phyloP scores from a whole-genome alignment of 2,113 vertebrate species.

The Stigmatopora nigra region DNA sequence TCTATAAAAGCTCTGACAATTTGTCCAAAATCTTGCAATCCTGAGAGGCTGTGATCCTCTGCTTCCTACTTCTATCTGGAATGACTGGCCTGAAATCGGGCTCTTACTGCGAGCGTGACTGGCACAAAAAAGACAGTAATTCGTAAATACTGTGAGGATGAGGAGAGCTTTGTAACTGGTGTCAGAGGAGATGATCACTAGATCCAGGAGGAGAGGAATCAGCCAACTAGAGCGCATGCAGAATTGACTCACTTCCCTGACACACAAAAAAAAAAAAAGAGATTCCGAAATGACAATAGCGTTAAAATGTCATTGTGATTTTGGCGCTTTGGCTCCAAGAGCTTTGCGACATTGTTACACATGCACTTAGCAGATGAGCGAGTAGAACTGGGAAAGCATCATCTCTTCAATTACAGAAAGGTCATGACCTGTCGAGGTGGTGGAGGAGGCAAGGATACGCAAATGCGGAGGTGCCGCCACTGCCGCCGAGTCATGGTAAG shows the following conservation, averaged over 20 bases:
- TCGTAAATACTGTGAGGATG: slow-evolving; percentile 12
- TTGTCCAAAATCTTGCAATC: slow-evolving; percentile 7
- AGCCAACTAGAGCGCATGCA: background rate
- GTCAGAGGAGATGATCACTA: slow-evolving; percentile 6
- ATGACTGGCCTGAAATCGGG: background rate
- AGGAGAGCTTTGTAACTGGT: background rate
- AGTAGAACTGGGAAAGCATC: slow-evolving; percentile 24
- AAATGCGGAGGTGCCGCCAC: slow-evolving; percentile 51
- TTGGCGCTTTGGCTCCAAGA: slow-evolving; percentile 12
- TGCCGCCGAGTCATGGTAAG: slow-evolving; percentile 66
- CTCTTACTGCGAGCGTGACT: slow-evolving; percentile 3
- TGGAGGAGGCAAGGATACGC: slow-evolving; percentile 60
- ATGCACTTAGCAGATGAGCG: slow-evolving; percentile 55
- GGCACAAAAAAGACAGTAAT: background rate
- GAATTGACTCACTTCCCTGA: background rate
- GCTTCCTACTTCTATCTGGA: slow-evolving; percentile 4
- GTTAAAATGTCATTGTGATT: slow-evolving; percentile 3
- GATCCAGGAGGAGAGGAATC: background rate
- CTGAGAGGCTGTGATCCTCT: background rate
- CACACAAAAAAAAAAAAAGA: background rate
- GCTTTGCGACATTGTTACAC: slow-evolving; percentile 31
- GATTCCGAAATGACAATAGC: background rate
- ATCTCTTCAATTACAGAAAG: slow-evolving; percentile 62
- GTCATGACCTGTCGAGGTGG: slow-evolving; percentile 55
- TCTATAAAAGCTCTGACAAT: slow-evolving; percentile 25